Conservation (phyloP, 2,797 vertebrate genomes). For the Paratrypauchen microcephalus region DNA sequence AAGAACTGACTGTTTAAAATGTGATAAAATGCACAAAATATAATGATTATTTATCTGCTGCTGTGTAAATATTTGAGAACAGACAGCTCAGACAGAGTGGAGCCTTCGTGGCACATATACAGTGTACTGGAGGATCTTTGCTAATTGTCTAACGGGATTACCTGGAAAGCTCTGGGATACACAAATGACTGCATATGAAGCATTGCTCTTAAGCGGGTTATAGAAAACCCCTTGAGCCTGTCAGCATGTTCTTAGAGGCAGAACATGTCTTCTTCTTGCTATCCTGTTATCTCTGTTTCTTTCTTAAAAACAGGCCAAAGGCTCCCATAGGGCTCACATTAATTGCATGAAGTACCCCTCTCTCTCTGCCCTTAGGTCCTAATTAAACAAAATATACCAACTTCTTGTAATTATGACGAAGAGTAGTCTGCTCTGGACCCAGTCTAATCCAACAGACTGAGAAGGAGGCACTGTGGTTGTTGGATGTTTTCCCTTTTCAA, state of each 20-base stretch:
- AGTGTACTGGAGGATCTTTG: constrained; percentile 10
- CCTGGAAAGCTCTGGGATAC: constrained; percentile 8
- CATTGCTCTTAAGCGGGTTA: constrained; percentile 11
- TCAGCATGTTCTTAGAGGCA: constrained; percentile 27
- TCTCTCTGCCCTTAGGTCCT: constrained; percentile 52
- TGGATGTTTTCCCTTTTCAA: constrained; percentile 19
- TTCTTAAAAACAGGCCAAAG: constrained; percentile 7
- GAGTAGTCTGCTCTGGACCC: constrained; percentile 20
- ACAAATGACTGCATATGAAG: constrained; percentile 14
- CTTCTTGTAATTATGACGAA: constrained; percentile 51
- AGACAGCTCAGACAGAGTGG: constrained; percentile 46
- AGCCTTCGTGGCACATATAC: not conserved
- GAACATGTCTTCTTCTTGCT: constrained; percentile 22
- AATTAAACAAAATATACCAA: constrained; percentile 62
- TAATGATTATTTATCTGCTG: not conserved
- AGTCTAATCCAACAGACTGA: constrained; percentile 35
- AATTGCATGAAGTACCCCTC: constrained; percentile 38
- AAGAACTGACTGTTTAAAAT: not conserved
- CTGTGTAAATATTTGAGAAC: constrained; percentile 26
- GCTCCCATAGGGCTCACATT: constrained; percentile 27
- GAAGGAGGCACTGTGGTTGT: constrained; percentile 16
- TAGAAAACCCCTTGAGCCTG: constrained; percentile 4
- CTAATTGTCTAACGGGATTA: constrained; percentile 43
- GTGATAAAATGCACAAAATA: not conserved
- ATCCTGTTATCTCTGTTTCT: not conserved